These are phyloP conservation scores for Rhadinocentrus ornatus DNA, from an alignment of 2,797 vertebrate species.

Conservation along the genomic window DNA sequence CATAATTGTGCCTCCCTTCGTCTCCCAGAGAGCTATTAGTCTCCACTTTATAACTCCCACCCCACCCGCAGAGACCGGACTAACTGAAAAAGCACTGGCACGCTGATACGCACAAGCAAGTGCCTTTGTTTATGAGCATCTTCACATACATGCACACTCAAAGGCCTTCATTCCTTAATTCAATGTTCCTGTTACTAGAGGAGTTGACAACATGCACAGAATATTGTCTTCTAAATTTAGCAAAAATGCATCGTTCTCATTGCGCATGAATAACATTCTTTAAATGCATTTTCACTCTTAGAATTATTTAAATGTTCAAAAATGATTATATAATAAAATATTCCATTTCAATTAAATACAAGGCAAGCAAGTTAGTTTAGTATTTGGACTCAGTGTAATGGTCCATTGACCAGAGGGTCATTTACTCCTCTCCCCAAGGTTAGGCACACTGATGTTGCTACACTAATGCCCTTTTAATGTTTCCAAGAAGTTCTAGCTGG, in stretches of 20 bases:
- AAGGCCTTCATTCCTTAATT: conserved; percentile 1
- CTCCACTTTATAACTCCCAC: conserved; percentile 84
- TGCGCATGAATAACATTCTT: conserved; percentile 13
- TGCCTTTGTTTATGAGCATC: conserved; percentile 31
- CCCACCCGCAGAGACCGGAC: conserved; percentile 42
- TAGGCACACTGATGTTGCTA: conserved; percentile 67
- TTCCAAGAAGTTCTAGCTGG: conserved; percentile 77
- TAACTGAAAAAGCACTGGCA: conserved; percentile 54
- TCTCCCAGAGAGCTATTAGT: conserved; percentile 94
- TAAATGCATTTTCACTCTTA: conserved; percentile 1
- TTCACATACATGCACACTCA: conserved; percentile 11
- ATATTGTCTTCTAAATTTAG: not conserved
- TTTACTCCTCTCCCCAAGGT: conserved; percentile 74
- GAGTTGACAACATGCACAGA: not conserved
- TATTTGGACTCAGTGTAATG: conserved; percentile 67
- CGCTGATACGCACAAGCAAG: conserved; percentile 24
- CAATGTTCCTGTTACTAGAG: not conserved
- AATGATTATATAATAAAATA: conserved; percentile 46
- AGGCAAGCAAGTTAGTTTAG: conserved; percentile 64
- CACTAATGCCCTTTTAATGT: conserved; percentile 80
- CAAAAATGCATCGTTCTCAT: not conserved
- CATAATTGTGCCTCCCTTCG: conserved; percentile 93
- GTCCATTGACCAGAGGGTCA: conserved; percentile 75
- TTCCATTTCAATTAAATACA: conserved; percentile 40
- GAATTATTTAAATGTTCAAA: conserved; percentile 10